Conservation (phyloP, 1,140 invertebrate species). For the Drosophila jambulina region DNA sequence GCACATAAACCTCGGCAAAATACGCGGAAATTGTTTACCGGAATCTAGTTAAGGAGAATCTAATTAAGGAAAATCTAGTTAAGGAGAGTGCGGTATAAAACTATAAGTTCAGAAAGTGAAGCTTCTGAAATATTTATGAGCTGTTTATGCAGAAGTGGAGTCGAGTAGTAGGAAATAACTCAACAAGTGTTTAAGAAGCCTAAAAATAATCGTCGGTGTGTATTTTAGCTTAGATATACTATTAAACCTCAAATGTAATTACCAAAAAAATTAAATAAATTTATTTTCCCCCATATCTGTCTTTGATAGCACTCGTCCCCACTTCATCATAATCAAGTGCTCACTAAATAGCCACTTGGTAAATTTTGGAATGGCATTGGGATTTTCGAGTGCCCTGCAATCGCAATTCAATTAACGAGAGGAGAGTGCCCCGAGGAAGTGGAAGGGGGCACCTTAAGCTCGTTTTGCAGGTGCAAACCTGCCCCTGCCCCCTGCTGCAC, state of each 20-base stretch:
- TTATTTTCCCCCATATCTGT: neutral
- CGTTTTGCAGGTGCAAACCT: constrained; percentile 7
- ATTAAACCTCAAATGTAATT: neutral
- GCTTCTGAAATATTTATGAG: neutral
- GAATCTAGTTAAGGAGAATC: constrained; percentile 12
- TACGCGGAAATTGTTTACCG: constrained; percentile 16
- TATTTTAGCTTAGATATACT: neutral
- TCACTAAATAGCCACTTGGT: constrained; percentile 40
- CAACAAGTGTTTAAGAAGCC: neutral
- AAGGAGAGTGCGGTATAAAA: constrained; percentile 12
- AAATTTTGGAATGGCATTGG: constrained; percentile 9
- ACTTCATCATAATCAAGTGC: constrained; percentile 29
- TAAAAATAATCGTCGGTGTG: neutral
- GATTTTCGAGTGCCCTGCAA: constrained; percentile 24
- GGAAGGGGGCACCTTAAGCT: constrained; percentile 3
- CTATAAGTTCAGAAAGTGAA: neutral
- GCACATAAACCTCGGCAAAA: constrained; percentile 20
- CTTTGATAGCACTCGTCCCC: constrained; percentile 1
- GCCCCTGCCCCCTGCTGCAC: constrained; percentile 2
- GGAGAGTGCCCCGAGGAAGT: neutral
- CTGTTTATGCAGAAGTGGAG: neutral
- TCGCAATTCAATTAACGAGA: constrained; percentile 53
- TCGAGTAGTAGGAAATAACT: neutral
- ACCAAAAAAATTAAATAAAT: neutral
- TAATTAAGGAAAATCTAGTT: constrained; percentile 19